These are phyloP conservation scores for Pseudobourletiella spinata DNA, from an alignment of 1,140 invertebrate species.

Conservation along the genomic window DNA sequence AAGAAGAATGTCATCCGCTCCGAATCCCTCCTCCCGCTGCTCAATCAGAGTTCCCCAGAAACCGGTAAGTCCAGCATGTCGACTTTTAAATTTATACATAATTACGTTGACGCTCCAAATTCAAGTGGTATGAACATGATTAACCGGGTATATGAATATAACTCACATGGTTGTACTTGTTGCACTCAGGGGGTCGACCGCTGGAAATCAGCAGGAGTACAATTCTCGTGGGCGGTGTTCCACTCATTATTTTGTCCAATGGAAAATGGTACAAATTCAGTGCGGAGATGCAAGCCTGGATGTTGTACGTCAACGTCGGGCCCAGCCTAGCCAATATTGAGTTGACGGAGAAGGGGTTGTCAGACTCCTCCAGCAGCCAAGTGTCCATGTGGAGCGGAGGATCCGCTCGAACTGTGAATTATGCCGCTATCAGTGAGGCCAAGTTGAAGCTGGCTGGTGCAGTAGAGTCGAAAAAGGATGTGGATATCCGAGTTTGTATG, in stretches of 20 bases:
- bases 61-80: too few relatives aligned
- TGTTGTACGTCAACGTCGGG: slow-evolving; percentile 25
- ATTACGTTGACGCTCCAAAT: too few relatives aligned
- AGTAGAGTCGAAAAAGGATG: slow-evolving; percentile 14
- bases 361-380: not conserved
- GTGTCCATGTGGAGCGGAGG: not conserved
- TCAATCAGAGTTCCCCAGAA: slow-evolving; percentile 34
- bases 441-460: slow-evolving; percentile 27
- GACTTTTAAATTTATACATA: too few relatives aligned
- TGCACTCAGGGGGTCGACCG: not conserved
- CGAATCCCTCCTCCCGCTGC: slow-evolving; percentile 34
- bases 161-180: not conserved
- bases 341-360: not conserved
- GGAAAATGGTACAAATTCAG: slow-evolving; percentile 59
- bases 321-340: not conserved
- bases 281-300: slow-evolving; percentile 55
- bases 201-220: not conserved
- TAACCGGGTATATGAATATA: too few relatives aligned
- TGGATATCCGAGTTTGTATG: slow-evolving; percentile 18
- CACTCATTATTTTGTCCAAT: slow-evolving; percentile 55
- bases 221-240: slow-evolving; percentile 47
- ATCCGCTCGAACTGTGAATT: not conserved
- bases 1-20: slow-evolving; percentile 35
- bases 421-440: slow-evolving; percentile 10
- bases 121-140: too few relatives aligned